A percentile compares a stretch with the other conserved stretches of the same genome.
Evolutionary conservation across 2,888 invertebrate species (phyloP).

Genomic region (Rhaphigaster nebulosa): DNA sequence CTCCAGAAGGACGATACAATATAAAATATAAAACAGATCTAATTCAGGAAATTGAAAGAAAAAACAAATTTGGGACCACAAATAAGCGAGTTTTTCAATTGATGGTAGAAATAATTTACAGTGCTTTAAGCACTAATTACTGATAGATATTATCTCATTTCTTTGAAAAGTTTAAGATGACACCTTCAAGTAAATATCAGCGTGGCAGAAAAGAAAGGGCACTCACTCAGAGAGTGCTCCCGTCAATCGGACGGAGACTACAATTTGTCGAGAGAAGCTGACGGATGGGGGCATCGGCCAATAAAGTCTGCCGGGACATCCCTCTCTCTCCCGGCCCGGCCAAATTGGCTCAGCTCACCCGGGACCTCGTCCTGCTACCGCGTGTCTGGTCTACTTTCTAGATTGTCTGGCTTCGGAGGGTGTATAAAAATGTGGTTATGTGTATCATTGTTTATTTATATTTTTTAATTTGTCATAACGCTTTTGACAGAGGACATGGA

Average conservation of each 20-base stretch:
- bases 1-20: no score
- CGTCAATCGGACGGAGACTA: constrained; percentile 29
- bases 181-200: background rate
- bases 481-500: no score
- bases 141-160: no score
- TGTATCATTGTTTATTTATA: background rate
- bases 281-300: constrained; percentile 39
- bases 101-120: no score
- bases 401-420: background rate
- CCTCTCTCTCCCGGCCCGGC: background rate
- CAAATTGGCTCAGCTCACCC: constrained; percentile 34
- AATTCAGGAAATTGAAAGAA: no score
- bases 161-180: background rate
- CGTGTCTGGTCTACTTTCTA: background rate
- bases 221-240: constrained; percentile 12
- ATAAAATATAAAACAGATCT: no score
- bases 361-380: background rate
- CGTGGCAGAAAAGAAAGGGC: background rate
- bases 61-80: no score
- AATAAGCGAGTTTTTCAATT: no score
- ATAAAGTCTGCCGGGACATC: constrained; percentile 44
- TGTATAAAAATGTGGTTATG: background rate
- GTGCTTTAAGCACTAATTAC: no score
- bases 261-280: constrained; percentile 41
- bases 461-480: background rate